phyloP scores from a whole-genome alignment of 2,113 vertebrate species.

The Ctenodactylus gundi region DNA sequence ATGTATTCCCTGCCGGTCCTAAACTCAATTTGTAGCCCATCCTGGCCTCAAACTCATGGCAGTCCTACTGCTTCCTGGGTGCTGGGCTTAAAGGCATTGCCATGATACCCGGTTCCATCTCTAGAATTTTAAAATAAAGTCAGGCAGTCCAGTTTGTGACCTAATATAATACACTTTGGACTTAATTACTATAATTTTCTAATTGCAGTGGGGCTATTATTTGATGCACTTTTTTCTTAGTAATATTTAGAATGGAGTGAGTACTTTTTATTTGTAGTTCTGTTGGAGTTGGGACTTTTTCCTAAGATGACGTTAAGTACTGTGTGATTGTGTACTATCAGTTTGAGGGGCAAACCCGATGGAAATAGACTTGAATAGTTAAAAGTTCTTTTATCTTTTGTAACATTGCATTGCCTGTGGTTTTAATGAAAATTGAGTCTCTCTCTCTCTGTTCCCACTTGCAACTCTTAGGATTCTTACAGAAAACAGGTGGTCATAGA shows the following conservation, averaged over 20 bases:
- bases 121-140: too few species aligned
- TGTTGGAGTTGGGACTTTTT: neutral
- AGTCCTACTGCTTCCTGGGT: too few species aligned
- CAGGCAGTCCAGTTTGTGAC: neutral
- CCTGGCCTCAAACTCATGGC: too few species aligned
- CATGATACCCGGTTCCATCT: too few species aligned
- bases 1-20: too few species aligned
- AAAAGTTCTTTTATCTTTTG: neutral
- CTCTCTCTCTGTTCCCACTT: neutral
- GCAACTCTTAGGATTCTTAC: constrained; percentile 90
- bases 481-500: constrained; percentile 94
- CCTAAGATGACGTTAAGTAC: neutral
- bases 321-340: neutral
- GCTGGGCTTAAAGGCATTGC: too few species aligned
- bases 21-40: too few species aligned
- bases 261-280: neutral
- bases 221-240: neutral
- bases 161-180: neutral
- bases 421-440: constrained; percentile 60
- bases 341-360: constrained; percentile 4
- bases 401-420: neutral
- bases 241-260: neutral
- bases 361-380: neutral
- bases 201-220: neutral
- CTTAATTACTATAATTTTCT: neutral